Evolutionary conservation across 2,113 vertebrate genomes (phyloP).

Genomic region (Acanthochromis polyacanthus): DNA sequence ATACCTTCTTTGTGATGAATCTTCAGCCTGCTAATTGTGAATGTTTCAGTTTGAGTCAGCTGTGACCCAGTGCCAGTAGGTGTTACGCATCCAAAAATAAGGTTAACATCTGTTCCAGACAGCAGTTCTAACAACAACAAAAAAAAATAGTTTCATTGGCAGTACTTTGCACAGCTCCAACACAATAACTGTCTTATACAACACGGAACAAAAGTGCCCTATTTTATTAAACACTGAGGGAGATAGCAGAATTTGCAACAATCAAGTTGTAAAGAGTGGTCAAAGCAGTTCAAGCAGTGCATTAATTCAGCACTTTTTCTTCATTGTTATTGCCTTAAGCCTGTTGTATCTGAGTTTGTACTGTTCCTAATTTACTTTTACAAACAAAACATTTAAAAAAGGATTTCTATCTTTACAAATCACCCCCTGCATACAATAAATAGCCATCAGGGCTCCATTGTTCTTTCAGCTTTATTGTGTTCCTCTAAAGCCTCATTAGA

Average conservation of each 20-base stretch:
- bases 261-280: conserved; percentile 2
- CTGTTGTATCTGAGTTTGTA: conserved; percentile 27
- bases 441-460: conserved; percentile 35
- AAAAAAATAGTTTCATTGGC: neutral
- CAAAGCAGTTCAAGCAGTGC: neutral
- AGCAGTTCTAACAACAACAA: neutral
- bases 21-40: neutral
- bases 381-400: conserved; percentile 36
- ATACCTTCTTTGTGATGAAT: neutral
- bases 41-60: neutral
- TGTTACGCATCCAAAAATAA: neutral
- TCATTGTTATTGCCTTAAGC: conserved; percentile 3
- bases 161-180: neutral
- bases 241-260: neutral
- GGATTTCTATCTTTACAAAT: conserved; percentile 10
- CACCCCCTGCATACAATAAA: conserved; percentile 10
- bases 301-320: conserved; percentile 14
- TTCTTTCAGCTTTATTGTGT: conserved; percentile 55
- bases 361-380: conserved; percentile 8
- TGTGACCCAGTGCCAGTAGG: neutral
- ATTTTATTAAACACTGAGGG: neutral
- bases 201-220: conserved; percentile 1
- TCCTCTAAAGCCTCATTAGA: conserved; percentile 38
- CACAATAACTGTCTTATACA: conserved; percentile 2
- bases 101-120: conserved; percentile 6